Base-by-base conservation (phyloP, 2,888 invertebrate species). In the Tuberolachnus salignus region DNA sequence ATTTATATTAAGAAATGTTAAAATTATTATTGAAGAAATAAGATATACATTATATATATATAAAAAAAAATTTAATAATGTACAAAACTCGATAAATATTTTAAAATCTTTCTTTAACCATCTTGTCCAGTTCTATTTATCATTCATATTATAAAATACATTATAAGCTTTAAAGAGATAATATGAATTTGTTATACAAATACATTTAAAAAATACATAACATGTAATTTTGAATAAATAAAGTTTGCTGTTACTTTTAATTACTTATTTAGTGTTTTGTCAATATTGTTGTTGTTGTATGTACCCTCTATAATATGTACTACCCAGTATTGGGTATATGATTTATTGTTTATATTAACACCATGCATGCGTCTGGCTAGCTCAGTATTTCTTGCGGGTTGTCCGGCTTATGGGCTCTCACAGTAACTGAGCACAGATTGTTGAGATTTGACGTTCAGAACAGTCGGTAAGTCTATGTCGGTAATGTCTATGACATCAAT, bases 1-100 rank as follows among this genome's bases (percentile, higher is more conserved):
- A n/a, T 53, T 49, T 61, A 63, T 21, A 73, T 16, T 72, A 51
- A 73, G 63, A 64, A 44, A 53, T 13, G 53, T 74, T 73, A 63
- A 73, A 73, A 42, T 73, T 64, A 74, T 64, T 64, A 53, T 64
- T 64, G 23, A 42, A 42, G n/a, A 44, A 53, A 74, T 53, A 64
- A 64, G 53, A 44, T 64, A 53, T 74, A 73, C 51, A 74, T 63
- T 64, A 34, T 14, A 63, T 64, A 61, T 26, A 70, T 42, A 55
- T 23, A 26, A 0, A 19, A 72, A 49, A 57, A 57, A 3, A 0
- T 51, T 26, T 51, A 51, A 63, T 44, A 13, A 64, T 74, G 51
- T 64, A 74, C 42, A 53, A 63, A 53, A 53, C n/a, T 64, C 26
- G 2, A 53, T 23, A 74, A 44, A 23, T 23, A 23, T 74, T 23